phyloP scores from a whole-genome alignment of 2,797 vertebrate genomes.

The Neosilurus mollespiculum region DNA sequence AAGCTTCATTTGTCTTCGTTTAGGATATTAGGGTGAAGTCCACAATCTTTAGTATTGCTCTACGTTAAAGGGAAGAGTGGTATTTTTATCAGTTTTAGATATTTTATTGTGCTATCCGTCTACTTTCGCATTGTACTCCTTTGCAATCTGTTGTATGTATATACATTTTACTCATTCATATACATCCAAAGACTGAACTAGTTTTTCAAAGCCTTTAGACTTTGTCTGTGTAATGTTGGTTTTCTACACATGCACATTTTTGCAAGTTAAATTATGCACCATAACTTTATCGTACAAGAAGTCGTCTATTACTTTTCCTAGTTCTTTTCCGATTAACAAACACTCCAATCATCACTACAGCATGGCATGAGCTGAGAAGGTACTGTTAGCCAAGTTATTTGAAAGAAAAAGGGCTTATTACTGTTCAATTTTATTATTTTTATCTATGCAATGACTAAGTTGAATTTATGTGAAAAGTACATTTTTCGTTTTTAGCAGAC shows the following conservation, averaged over 20 bases:
- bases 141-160: constrained; percentile 14
- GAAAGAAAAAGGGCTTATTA: not conserved
- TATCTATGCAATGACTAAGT: constrained; percentile 54
- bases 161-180: constrained; percentile 1
- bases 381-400: constrained; percentile 31
- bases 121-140: not conserved
- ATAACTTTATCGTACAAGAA: not conserved
- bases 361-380: constrained; percentile 14
- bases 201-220: not conserved
- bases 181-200: constrained; percentile 18
- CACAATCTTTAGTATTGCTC: not conserved
- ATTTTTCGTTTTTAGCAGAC: constrained; percentile 18
- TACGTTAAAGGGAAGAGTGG: not conserved
- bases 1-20: not conserved
- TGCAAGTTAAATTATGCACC: constrained; percentile 4
- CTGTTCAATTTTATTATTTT: not conserved
- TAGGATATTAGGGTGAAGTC: not conserved
- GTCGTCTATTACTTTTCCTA: not conserved
- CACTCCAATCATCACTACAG: constrained; percentile 1
- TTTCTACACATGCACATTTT: not conserved
- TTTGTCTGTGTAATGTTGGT: not conserved
- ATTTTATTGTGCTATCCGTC: constrained; percentile 11
- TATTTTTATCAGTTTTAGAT: constrained; percentile 3
- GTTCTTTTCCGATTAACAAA: not conserved
- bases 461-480: constrained; percentile 46